phyloP scores from a whole-genome alignment of 2,113 vertebrate genomes.

The Rynchops niger region DNA sequence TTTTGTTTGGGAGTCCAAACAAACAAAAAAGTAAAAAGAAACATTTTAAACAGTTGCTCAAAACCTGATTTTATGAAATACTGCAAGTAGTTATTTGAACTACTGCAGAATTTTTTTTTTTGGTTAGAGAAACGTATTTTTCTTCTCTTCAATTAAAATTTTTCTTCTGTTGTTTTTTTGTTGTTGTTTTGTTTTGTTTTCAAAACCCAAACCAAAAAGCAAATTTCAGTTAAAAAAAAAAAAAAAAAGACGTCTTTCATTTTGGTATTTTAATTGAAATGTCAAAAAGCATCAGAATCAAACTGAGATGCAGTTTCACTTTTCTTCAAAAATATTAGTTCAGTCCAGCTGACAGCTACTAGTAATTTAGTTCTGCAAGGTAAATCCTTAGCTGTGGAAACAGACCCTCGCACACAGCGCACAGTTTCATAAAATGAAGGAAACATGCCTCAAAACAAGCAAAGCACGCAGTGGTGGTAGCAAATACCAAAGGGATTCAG shows the following conservation, averaged over 20 bases:
- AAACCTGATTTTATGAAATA: neutral
- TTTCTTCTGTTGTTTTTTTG: neutral
- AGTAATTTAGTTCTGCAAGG: neutral
- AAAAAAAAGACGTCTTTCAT: neutral
- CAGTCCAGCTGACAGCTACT: neutral
- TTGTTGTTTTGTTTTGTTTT: neutral
- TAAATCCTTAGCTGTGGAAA: neutral
- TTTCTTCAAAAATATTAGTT: neutral
- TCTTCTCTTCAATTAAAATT: neutral
- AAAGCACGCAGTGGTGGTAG: neutral
- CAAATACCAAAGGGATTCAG: neutral
- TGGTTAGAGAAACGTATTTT: neutral
- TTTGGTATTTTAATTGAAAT: neutral
- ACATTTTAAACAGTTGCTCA: neutral
- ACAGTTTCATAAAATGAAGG: neutral
- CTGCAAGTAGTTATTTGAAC: neutral
- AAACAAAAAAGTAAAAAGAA: neutral
- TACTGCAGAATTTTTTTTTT: neutral
- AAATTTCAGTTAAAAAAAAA: neutral
- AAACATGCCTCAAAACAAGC: neutral
- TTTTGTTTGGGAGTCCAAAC: neutral
- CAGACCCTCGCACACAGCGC: neutral
- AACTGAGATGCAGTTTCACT: neutral
- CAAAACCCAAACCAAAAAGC: neutral
- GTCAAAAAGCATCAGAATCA: slow-evolving; percentile 23